phyloP scores from a whole-genome alignment of 2,888 invertebrate species.

The Anthophora plumipes region DNA sequence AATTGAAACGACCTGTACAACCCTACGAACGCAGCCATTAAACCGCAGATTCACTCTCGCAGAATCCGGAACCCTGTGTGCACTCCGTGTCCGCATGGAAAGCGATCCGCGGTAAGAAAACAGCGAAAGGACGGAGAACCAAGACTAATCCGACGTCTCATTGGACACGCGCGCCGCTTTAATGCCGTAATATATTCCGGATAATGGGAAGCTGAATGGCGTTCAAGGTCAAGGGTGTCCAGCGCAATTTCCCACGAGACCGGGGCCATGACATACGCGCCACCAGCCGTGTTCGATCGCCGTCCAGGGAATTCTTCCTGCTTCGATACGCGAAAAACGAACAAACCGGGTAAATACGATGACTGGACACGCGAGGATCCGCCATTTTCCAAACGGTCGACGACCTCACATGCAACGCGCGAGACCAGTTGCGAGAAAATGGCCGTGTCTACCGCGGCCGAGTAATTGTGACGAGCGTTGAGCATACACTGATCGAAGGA shows the following conservation, averaged over 20 bases:
- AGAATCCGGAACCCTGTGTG: not conserved
- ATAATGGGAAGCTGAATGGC: constrained; percentile 49
- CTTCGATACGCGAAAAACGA: constrained; percentile 33
- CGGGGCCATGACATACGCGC: constrained; percentile 17
- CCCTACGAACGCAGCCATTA: not conserved
- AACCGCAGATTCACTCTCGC: constrained; percentile 2
- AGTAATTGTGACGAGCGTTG: not conserved
- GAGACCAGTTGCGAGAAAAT: not conserved
- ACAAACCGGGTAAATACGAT: constrained; percentile 18
- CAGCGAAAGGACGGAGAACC: not conserved
- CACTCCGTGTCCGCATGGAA: not conserved
- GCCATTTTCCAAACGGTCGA: not conserved
- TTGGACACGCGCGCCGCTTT: constrained; percentile 61
- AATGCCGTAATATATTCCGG: constrained; percentile 62
- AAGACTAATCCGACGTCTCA: constrained; percentile 40
- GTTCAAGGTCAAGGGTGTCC: constrained; percentile 59
- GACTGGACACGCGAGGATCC: constrained; percentile 7
- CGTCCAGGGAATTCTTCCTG: constrained; percentile 28
- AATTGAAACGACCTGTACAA: not conserved
- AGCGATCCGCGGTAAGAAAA: constrained; percentile 11
- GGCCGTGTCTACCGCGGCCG: not conserved
- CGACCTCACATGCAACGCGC: not conserved
- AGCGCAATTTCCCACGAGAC: constrained; percentile 37
- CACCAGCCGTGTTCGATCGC: not conserved
- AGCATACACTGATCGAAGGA: not conserved